Percentiles rank a stretch among this genome's conserved stretches.
phyloP scores from a whole-genome alignment of 2,797 vertebrate genomes.

The Meda fulgida region DNA sequence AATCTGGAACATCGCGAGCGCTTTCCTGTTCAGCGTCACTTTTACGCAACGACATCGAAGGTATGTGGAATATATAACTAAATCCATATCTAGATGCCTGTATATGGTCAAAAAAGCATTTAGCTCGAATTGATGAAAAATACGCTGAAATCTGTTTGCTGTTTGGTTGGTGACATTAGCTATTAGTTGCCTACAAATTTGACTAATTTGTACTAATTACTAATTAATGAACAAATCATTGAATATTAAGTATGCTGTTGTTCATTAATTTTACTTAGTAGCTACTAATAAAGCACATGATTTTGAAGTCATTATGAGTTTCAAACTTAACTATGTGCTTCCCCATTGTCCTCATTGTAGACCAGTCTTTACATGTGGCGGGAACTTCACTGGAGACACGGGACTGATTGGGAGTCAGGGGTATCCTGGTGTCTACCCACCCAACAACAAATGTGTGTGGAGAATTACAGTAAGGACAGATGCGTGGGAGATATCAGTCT shows the following conservation, averaged over 20 bases:
- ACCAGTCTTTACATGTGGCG: slow-evolving; percentile 82
- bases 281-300: background rate
- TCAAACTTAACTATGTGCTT: background rate
- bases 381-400: slow-evolving; percentile 81
- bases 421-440: slow-evolving; percentile 86
- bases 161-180: background rate
- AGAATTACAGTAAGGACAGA: slow-evolving; percentile 86
- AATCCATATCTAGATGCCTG: background rate
- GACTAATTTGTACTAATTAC: background rate
- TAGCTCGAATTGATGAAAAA: background rate
- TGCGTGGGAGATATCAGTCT: background rate
- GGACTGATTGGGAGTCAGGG: slow-evolving; percentile 87
- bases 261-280: background rate
- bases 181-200: background rate
- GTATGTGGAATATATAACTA: slow-evolving; percentile 63
- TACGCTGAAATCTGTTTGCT: background rate
- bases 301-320: background rate
- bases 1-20: slow-evolving; percentile 50
- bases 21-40: slow-evolving; percentile 56
- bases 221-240: background rate
- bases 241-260: background rate
- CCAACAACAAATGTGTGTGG: slow-evolving; percentile 89
- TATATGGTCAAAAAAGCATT: background rate
- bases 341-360: slow-evolving; percentile 60
- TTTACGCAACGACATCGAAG: slow-evolving; percentile 65